Evolutionary conservation across 2,113 vertebrate genomes (phyloP).

Genomic region (Gobio gobio): DNA sequence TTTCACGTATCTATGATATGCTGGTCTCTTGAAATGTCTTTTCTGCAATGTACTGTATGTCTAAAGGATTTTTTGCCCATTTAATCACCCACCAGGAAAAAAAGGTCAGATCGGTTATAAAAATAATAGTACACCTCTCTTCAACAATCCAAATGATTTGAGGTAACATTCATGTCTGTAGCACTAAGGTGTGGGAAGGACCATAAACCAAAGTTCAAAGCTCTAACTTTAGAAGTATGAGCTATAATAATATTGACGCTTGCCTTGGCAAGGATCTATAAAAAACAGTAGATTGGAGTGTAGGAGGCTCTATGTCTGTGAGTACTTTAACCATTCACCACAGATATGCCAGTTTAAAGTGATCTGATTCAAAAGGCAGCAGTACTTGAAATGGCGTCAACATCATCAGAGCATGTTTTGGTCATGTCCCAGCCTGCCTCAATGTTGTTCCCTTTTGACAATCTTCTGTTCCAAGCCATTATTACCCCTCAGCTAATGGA

Average conservation of each 20-base stretch:
- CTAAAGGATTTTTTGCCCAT: background rate
- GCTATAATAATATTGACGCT: conserved; percentile 12
- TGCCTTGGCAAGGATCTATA: background rate
- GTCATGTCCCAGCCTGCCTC: conserved; percentile 43
- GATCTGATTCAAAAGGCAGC: conserved; percentile 13
- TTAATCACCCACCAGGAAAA: background rate
- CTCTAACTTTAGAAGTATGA: conserved; percentile 21
- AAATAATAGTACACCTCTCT: background rate
- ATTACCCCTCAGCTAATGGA: conserved; percentile 52
- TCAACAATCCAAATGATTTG: background rate
- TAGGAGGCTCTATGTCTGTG: conserved; percentile 15
- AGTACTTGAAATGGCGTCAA: conserved; percentile 45
- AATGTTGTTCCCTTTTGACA: conserved; percentile 68
- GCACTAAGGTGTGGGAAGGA: conserved; percentile 3
- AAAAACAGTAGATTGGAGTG: background rate
- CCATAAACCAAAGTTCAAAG: background rate
- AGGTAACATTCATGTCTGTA: background rate
- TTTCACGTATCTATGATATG: background rate
- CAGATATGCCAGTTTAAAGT: background rate
- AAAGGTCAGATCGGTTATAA: background rate
- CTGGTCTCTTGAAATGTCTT: background rate
- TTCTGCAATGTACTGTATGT: background rate
- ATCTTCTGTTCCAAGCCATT: conserved; percentile 48
- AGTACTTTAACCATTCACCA: conserved; percentile 1
- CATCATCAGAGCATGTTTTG: conserved; percentile 34